Conservation (phyloP, 1,140 invertebrate species). For the Drosophila arizonae region DNA sequence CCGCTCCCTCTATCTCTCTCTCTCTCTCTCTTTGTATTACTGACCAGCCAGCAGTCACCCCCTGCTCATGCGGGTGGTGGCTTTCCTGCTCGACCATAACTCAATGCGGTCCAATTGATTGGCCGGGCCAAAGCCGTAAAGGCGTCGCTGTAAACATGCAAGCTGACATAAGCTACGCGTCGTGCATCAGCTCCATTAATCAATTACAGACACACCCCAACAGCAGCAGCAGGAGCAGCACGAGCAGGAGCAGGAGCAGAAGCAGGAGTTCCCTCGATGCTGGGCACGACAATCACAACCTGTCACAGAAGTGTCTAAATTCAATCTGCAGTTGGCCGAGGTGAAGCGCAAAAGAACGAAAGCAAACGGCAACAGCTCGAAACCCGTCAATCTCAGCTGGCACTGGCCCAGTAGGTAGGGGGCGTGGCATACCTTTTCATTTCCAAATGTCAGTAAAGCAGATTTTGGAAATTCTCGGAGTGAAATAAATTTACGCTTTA, state of each 20-base stretch:
- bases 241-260: no score
- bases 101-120: constrained; percentile 53
- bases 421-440: constrained; percentile 6
- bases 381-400: constrained; percentile 39
- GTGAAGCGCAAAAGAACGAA: not conserved
- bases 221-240: no score
- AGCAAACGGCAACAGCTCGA: not conserved
- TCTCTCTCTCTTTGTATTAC: not conserved
- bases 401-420: not conserved
- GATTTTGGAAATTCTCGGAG: constrained; percentile 16
- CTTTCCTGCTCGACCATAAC: constrained; percentile 41
- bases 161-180: constrained; percentile 63
- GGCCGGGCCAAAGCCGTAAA: constrained; percentile 14
- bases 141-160: constrained; percentile 52
- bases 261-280: no score
- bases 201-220: constrained; percentile 61
- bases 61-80: constrained; percentile 9
- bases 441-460: constrained; percentile 25
- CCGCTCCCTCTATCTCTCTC: not conserved
- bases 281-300: constrained; percentile 43
- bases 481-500: constrained; percentile 29
- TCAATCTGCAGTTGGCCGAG: constrained; percentile 23
- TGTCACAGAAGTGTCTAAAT: constrained; percentile 54
- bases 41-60: constrained; percentile 18
- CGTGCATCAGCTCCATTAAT: constrained; percentile 68